Percentiles rank a stretch among this genome's conserved stretches.
These are phyloP conservation scores for Megaleporinus macrocephalus DNA, from an alignment of 2,113 vertebrate species.

Conservation along the genomic window DNA sequence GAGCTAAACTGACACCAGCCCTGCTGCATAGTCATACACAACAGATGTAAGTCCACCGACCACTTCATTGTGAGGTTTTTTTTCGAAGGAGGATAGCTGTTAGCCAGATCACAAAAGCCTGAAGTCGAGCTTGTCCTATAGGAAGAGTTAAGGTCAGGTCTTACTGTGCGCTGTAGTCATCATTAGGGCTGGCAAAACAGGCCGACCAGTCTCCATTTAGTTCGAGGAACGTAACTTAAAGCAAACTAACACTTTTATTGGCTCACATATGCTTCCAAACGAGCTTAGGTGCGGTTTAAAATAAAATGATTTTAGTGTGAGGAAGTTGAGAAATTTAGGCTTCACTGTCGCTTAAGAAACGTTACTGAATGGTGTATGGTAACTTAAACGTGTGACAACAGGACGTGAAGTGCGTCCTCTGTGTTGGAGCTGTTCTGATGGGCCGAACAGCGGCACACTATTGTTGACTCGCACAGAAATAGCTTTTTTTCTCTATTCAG, in stretches of 20 bases:
- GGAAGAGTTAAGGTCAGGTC: too few relatives aligned
- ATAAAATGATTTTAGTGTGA: neutral
- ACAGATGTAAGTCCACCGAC: constrained; percentile 87
- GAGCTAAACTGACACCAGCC: constrained; percentile 87
- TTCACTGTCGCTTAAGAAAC: neutral
- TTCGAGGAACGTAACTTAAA: neutral
- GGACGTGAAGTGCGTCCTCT: constrained; percentile 41
- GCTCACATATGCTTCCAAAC: neutral
- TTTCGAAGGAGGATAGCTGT: too few relatives aligned
- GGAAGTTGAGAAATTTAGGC: neutral
- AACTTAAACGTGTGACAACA: constrained; percentile 57
- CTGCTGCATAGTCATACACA: constrained; percentile 90
- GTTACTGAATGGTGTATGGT: neutral
- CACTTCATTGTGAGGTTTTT: neutral
- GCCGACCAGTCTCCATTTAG: neutral
- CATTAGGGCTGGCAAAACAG: too few relatives aligned
- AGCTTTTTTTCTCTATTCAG: neutral
- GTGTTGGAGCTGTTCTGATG: constrained; percentile 51
- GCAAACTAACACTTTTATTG: neutral
- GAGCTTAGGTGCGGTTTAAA: neutral
- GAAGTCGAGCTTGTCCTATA: too few relatives aligned
- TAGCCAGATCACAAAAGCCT: too few relatives aligned
- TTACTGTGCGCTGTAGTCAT: too few relatives aligned
- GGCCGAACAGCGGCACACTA: neutral
- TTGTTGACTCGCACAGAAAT: neutral